These are phyloP conservation scores for Xenentodon cancila DNA, from an alignment of 2,797 vertebrate genomes.

Conservation along the genomic window DNA sequence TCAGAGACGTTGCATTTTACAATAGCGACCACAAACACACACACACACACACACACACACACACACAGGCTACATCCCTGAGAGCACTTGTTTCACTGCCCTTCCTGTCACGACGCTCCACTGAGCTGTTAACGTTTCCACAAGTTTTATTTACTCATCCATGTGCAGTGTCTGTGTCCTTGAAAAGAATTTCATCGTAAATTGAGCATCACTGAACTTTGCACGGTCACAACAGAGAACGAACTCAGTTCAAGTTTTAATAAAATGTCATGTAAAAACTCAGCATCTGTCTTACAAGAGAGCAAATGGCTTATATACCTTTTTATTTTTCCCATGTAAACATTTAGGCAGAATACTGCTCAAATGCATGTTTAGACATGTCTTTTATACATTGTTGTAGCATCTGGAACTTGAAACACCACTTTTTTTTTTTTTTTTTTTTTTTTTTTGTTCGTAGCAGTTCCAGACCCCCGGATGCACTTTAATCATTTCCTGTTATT, in stretches of 20 bases:
- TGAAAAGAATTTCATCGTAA: not conserved
- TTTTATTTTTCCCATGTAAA: not conserved
- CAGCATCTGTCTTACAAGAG: constrained; percentile 1
- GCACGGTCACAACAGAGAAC: constrained; percentile 8
- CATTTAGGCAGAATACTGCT: not conserved
- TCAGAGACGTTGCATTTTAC: constrained; percentile 81
- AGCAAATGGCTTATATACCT: not conserved
- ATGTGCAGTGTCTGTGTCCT: constrained; percentile 21
- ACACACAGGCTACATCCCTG: constrained; percentile 16
- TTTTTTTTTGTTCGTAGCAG: not conserved
- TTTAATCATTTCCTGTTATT: constrained; percentile 37
- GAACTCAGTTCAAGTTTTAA: not conserved
- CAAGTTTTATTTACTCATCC: constrained; percentile 22
- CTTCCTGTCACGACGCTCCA: constrained; percentile 16
- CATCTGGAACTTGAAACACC: constrained; percentile 31
- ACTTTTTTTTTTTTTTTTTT: not conserved
- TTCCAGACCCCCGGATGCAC: constrained; percentile 42
- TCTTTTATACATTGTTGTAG: constrained; percentile 10
- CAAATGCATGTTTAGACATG: not conserved
- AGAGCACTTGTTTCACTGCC: constrained; percentile 56
- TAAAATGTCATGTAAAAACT: not conserved
- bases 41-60: too few species aligned
- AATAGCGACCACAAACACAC: constrained; percentile 80
- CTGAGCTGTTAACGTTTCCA: not conserved
- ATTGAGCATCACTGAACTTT: constrained; percentile 24